Evolutionary conservation across 2,888 invertebrate genomes (phyloP).

Genomic region (Conistra vaccinii): DNA sequence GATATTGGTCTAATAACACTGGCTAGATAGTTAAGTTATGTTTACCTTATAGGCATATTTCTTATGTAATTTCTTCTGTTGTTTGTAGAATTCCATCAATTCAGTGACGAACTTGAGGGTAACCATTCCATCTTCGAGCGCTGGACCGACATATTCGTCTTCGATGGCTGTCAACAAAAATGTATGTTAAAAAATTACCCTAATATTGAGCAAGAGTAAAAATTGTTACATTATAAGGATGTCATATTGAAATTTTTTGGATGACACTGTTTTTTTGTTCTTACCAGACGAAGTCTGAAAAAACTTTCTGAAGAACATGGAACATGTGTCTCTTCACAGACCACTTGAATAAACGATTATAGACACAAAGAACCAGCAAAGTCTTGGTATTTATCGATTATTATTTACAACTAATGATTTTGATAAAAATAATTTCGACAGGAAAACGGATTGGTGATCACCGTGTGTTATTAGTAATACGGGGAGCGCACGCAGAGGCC

Average conservation of each 20-base stretch:
- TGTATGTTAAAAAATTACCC: background rate
- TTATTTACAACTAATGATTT: background rate
- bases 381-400: background rate
- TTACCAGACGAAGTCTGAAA: background rate
- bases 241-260: background rate
- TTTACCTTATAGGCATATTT: constrained; percentile 98
- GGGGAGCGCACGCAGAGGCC: no score
- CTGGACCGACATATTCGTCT: constrained; percentile 98
- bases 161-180: constrained; percentile 94
- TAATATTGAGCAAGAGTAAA: background rate
- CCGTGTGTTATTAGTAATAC: background rate
- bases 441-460: background rate
- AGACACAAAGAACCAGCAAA: background rate
- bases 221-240: background rate
- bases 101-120: constrained; percentile 97
- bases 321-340: background rate
- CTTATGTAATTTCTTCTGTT: constrained; percentile 97
- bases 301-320: constrained; percentile 15
- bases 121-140: constrained; percentile 96
- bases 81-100: constrained; percentile 97
- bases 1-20: background rate
- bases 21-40: background rate
- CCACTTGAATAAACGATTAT: constrained; percentile 7
- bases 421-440: background rate
- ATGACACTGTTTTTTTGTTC: background rate